These are phyloP conservation scores for Dendrolimus pini DNA, from an alignment of 2,888 invertebrate genomes.

Conservation along the genomic window DNA sequence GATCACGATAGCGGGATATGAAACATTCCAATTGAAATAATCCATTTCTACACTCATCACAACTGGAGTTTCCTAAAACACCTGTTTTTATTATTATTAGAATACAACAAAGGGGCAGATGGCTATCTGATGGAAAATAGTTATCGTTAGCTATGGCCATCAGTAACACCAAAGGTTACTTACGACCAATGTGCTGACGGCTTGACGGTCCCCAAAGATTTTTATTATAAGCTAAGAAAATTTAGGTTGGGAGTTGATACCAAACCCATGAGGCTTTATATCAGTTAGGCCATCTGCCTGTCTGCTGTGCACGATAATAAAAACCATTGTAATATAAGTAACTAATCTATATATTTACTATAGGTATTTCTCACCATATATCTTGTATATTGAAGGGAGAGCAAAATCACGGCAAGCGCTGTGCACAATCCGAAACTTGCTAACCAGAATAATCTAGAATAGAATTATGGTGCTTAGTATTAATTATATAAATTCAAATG, in stretches of 20 bases:
- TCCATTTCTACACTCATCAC: constrained; percentile 84
- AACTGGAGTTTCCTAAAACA: constrained; percentile 76
- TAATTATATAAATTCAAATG: neutral
- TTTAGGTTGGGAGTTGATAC: neutral
- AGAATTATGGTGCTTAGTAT: constrained; percentile 3
- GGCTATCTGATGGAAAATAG: too few species aligned
- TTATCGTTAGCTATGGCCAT: too few species aligned
- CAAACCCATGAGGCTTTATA: neutral
- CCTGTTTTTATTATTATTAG: neutral
- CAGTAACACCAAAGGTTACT: too few species aligned
- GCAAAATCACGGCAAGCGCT: constrained; percentile 33
- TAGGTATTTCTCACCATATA: constrained; percentile 37
- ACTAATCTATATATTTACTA: neutral
- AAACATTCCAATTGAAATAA: constrained; percentile 82
- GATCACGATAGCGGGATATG: constrained; percentile 80
- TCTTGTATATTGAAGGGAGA: constrained; percentile 44
- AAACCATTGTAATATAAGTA: neutral
- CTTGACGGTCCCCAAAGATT: neutral
- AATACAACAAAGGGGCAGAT: too few species aligned
- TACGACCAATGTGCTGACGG: too few species aligned
- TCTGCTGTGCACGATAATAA: too few species aligned
- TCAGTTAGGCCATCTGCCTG: too few species aligned
- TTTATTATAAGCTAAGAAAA: neutral
- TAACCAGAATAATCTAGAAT: constrained; percentile 53
- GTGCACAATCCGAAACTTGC: constrained; percentile 33